phyloP scores from a whole-genome alignment of 2,797 vertebrate genomes.

The Poliocrania exsul region DNA sequence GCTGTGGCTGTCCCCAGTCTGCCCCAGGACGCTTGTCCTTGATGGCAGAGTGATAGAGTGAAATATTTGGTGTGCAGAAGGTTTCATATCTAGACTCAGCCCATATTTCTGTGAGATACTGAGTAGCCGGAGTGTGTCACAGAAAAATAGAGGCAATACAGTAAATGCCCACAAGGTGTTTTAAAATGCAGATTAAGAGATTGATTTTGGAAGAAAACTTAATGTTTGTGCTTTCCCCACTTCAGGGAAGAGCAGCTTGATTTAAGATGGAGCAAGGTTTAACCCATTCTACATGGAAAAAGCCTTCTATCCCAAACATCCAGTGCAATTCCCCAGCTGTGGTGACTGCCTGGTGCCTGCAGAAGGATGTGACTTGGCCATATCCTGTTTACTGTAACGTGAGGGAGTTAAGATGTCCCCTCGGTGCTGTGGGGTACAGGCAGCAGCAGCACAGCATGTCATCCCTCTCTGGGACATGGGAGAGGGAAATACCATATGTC shows the following conservation, averaged over 20 bases:
- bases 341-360: background rate
- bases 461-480: background rate
- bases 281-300: background rate
- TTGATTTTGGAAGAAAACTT: background rate
- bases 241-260: background rate
- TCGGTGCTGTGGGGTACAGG: background rate
- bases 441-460: background rate
- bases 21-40: rapidly evolving
- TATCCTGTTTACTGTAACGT: conserved; percentile 16
- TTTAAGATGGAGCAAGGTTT: background rate
- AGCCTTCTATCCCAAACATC: background rate
- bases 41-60: rapidly evolving
- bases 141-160: background rate
- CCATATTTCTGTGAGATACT: background rate
- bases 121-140: rapidly evolving
- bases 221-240: background rate
- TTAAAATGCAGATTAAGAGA: background rate
- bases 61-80: background rate
- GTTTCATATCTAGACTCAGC: background rate
- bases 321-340: background rate
- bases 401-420: background rate
- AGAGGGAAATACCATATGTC: background rate
- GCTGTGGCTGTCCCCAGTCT: background rate
- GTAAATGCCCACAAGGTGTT: background rate
- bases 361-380: conserved; percentile 1